A percentile compares a stretch with the other conserved stretches of the same genome.
Conservation (phyloP, 1,140 invertebrate species). For the Drosophila ambigua region DNA sequence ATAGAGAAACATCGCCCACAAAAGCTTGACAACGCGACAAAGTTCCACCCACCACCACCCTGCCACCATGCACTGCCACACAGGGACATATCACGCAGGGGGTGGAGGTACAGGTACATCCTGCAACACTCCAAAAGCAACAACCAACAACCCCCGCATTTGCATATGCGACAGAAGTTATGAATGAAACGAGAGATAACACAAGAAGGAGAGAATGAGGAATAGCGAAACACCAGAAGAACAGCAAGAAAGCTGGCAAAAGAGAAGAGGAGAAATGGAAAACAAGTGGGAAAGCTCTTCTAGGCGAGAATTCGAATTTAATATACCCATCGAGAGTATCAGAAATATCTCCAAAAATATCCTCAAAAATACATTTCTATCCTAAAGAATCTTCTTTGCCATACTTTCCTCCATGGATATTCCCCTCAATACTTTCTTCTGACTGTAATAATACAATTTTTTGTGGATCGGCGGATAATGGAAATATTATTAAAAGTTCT, state of each 20-base stretch:
- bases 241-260: neutral
- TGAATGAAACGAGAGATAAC: slow-evolving; percentile 69
- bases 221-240: slow-evolving; percentile 14
- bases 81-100: slow-evolving; percentile 8
- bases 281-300: slow-evolving; percentile 2
- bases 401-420: no score
- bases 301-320: no score
- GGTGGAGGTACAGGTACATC: slow-evolving; percentile 20
- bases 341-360: no score
- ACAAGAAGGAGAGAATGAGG: slow-evolving; percentile 25
- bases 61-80: slow-evolving; percentile 17
- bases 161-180: slow-evolving; percentile 67
- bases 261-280: slow-evolving; percentile 4
- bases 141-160: slow-evolving; percentile 39
- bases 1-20: slow-evolving; percentile 71
- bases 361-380: no score
- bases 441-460: no score
- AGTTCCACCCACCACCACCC: slow-evolving; percentile 35
- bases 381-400: no score
- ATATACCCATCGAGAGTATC: no score
- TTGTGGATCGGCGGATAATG: no score
- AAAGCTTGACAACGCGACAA: slow-evolving; percentile 75
- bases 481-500: no score
- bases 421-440: no score
- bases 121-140: slow-evolving; percentile 43